Evolutionary conservation across 35 echinoderm and acorn worm genomes (phyloP).

Genomic region (Stichopus chloronotus): DNA sequence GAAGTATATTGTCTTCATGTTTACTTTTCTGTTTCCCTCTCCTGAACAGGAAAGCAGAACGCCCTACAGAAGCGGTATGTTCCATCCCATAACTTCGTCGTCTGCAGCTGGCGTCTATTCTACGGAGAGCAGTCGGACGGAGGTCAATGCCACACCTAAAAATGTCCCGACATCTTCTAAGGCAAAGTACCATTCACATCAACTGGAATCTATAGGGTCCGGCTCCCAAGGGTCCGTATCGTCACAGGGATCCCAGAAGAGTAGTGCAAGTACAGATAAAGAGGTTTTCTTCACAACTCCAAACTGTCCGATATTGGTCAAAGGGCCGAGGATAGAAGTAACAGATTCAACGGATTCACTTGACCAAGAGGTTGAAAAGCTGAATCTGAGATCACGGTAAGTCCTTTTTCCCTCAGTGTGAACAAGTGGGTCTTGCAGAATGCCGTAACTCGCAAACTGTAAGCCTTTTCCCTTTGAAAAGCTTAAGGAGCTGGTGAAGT

Average conservation of each 20-base stretch:
- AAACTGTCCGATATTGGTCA: slow-evolving; percentile 29
- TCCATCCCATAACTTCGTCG: slow-evolving; percentile 44
- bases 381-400: slow-evolving; percentile 74
- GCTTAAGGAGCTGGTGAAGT: no score
- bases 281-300: slow-evolving; percentile 52
- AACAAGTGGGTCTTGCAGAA: no score
- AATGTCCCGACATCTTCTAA: not conserved
- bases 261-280: slow-evolving; percentile 46
- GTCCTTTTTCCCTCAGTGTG: not conserved
- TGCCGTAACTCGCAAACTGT: no score
- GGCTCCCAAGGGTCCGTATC: slow-evolving; percentile 53
- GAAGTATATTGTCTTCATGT: not conserved
- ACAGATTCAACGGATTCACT: slow-evolving; percentile 90
- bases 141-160: not conserved
- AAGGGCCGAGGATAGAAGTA: slow-evolving; percentile 83
- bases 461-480: no score
- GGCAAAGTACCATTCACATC: slow-evolving; percentile 10
- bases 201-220: slow-evolving; percentile 51
- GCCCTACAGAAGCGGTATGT: slow-evolving; percentile 17
- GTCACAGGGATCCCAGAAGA: slow-evolving; percentile 56
- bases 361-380: slow-evolving; percentile 87
- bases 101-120: not conserved
- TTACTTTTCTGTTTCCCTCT: not conserved
- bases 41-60: slow-evolving; percentile 33
- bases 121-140: slow-evolving; percentile 6